Conservation (phyloP, 2,797 vertebrate genomes). For the Sylvia borin region DNA sequence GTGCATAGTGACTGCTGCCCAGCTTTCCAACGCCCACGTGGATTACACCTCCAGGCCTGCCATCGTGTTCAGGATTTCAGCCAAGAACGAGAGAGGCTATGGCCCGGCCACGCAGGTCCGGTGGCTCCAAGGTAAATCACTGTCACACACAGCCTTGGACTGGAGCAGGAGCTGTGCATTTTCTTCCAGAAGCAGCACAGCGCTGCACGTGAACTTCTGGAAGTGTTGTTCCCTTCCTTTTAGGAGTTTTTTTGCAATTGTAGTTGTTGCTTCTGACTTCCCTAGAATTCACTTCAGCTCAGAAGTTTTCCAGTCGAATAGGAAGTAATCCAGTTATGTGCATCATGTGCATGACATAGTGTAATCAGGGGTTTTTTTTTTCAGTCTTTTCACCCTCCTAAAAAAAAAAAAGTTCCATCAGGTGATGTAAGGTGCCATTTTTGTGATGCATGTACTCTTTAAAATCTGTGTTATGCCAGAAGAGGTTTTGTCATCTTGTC, state of each 20-base stretch:
- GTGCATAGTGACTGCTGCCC: slow-evolving; percentile 85
- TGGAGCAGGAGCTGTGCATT: neutral
- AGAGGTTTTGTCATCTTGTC: neutral
- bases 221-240: slow-evolving; percentile 11
- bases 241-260: neutral
- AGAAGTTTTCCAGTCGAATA: neutral
- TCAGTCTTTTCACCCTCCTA: neutral
- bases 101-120: slow-evolving; percentile 97
- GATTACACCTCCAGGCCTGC: slow-evolving; percentile 92
- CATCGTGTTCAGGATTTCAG: slow-evolving; percentile 95
- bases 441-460: neutral
- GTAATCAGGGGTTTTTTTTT: neutral
- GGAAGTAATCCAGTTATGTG: neutral
- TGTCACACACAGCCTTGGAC: neutral
- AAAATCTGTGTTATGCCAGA: neutral
- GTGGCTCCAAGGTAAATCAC: slow-evolving; percentile 92
- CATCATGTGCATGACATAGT: neutral
- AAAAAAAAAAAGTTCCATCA: neutral
- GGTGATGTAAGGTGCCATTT: neutral
- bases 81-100: slow-evolving; percentile 96
- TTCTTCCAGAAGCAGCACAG: neutral
- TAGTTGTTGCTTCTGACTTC: neutral
- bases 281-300: neutral
- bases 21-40: slow-evolving; percentile 92
- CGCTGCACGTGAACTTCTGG: neutral